phyloP scores from a whole-genome alignment of 2,888 invertebrate species.

The Andrena camellia region DNA sequence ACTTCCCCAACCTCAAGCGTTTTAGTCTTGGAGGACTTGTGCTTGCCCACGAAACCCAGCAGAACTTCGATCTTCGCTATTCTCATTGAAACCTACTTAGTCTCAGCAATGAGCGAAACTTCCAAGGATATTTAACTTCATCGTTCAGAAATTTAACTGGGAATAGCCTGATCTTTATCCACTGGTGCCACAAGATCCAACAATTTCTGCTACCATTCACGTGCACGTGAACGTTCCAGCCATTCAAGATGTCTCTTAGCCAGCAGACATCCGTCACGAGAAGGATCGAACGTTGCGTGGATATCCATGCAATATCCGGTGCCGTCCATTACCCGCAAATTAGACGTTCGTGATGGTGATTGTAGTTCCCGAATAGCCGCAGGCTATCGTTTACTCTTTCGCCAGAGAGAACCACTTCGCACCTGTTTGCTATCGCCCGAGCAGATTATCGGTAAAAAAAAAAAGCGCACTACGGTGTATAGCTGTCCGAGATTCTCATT shows the following conservation, averaged over 20 bases:
- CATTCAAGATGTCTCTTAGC: not conserved
- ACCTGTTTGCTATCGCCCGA: constrained; percentile 6
- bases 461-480: not conserved
- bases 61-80: too few species aligned
- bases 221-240: not conserved
- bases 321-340: constrained; percentile 51
- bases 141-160: too few species aligned
- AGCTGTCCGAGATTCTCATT: not conserved
- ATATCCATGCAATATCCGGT: constrained; percentile 62
- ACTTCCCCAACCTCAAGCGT: too few species aligned
- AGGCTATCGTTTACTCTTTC: constrained; percentile 23
- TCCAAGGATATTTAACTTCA: not conserved
- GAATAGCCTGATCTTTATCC: not conserved
- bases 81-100: too few species aligned
- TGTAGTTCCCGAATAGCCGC: constrained; percentile 34
- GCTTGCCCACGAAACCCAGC: too few species aligned
- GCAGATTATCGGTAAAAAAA: constrained; percentile 33
- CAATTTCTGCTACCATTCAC: not conserved
- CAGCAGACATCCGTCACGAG: constrained; percentile 10
- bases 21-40: too few species aligned
- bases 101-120: too few species aligned
- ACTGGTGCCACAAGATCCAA: not conserved
- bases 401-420: constrained; percentile 45
- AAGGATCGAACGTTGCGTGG: constrained; percentile 45
- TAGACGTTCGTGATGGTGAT: constrained; percentile 60